Conservation (phyloP, 2,888 invertebrate genomes). For the Oxytorus armatus region DNA sequence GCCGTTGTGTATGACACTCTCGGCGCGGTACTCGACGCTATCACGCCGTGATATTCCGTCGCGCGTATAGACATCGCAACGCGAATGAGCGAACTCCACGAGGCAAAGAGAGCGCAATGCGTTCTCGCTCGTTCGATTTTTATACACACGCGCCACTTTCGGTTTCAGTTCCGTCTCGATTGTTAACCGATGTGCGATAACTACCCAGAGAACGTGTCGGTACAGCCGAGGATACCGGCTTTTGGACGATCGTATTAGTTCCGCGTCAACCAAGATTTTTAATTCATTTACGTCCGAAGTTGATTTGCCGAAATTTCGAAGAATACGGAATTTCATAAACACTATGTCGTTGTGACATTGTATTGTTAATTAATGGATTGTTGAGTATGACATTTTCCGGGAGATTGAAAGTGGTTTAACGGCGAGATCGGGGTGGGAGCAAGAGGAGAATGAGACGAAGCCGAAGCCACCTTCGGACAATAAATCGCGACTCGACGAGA, state of each 20-base stretch:
- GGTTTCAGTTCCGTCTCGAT: constrained; percentile 41
- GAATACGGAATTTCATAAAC: too few relatives aligned
- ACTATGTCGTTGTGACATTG: neutral
- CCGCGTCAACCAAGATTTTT: neutral
- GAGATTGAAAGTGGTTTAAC: neutral
- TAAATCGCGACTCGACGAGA: constrained; percentile 80
- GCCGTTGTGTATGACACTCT: constrained; percentile 42
- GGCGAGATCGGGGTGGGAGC: constrained; percentile 12
- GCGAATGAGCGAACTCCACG: constrained; percentile 34
- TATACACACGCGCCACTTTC: constrained; percentile 60
- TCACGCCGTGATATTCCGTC: constrained; percentile 47
- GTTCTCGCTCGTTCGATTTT: constrained; percentile 57
- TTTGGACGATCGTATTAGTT: neutral
- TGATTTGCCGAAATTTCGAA: neutral
- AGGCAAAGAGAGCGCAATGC: neutral
- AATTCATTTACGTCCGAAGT: neutral
- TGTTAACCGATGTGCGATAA: constrained; percentile 47
- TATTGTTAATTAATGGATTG: neutral
- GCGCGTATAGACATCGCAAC: constrained; percentile 39
- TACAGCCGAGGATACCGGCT: neutral
- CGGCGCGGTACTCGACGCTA: constrained; percentile 45
- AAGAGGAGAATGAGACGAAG: constrained; percentile 22
- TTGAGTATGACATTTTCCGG: neutral
- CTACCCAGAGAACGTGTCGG: constrained; percentile 33
- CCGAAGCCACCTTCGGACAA: constrained; percentile 73